Base-by-base conservation (phyloP, 2,797 vertebrate species). In the Jordanella pulchra region DNA sequence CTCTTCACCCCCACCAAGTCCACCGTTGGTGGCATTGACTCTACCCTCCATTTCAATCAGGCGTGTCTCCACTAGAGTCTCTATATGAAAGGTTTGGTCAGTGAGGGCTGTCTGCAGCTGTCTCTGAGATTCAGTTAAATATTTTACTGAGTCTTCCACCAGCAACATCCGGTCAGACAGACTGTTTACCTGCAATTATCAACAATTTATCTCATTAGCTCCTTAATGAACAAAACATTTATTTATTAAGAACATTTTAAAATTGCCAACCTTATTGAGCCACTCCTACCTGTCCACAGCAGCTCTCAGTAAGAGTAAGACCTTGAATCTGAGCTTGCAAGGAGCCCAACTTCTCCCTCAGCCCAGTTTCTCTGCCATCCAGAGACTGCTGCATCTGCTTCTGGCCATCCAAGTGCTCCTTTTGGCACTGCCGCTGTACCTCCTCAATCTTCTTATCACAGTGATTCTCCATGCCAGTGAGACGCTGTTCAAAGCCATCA, bases 251-350 rank as follows among this genome's bases (percentile, higher is more conserved):
- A 39, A 39, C 9, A 39, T 39, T 39, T 61, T 68, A 32, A 44
- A 21, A 44, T 48, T 25, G 47, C 23, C 27, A 2, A 48, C 65
- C 45, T 23, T 17, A 42, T 28, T 25, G 10, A 66, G 27, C 56
- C 3, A 6, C 5, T 44, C 60, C 7, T 86, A 97, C 91, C 86
- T 96, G 95, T 81, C 94, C 90, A n/a, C 97, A 98, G 92, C 97
- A 98, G 92, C 94, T 95, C 77, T 96, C 95, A 1, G 96, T 96
- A 68, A 96, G 90, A 0, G 95, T 97, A 15, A 99, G 89, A 50
- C 96, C 97, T 87, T 97, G 97, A 80, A 99, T 96, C 90, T 94
- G 96, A 61, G 95, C 93, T 77, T 97, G 96, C 72, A 99, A 89
- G 64, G 96, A 90, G 1, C 96, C 95, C 85, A 99, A 89, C 81